Evolutionary conservation across 1,140 invertebrate species (phyloP), one percentile per base, ranked within the genome.

Genomic region (Cotesia typhae): DNA sequence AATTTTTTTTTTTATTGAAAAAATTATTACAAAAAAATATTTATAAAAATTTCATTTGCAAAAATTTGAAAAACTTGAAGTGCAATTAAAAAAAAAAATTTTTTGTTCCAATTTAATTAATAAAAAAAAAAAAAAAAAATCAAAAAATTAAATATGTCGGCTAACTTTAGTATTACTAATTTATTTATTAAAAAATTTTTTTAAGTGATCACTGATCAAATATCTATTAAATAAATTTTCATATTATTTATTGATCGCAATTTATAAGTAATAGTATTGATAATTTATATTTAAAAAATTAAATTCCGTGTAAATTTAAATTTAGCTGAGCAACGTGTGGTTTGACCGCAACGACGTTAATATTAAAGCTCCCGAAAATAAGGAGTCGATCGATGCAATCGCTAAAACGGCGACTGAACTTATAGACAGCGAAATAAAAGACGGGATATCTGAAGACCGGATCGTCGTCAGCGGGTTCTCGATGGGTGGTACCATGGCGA

Each of bases 401-500:
- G 90, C 90, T 75, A 78, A 84, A 10, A 83, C 85, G 71, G 83
- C 92, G 4, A 88, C 87, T 57, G 80, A 90, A 71, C 81, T 93
- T 1, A 91, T 94, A 9, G 84, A 91, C 71, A 82, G 88, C 53
- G 92, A 94, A 88, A 84, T 91, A 61, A 82, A 88, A 17, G 76
- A 76, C 70, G 92, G 92, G 4, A 91, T 93, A 75, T 89, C 91
- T 1, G 77, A 85, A 10, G 89, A 89, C 70, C 88, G 90, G 79
- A 94, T 94, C 74, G 86, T 93, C 71, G 82, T 94, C 64, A 91
- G 91, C 81, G 93, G 93, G 5, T 93, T 94, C 80, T 94, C 93
- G 47, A 94, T 94, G 92, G 93, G 93, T 38, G 93, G 92, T 12
- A 89, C 90, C 1, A 79, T 94, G 72, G 88, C 92, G 0, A 77